A percentile compares a stretch with the other conserved stretches of the same genome.
Evolutionary conservation across 2,797 vertebrate genomes (phyloP).

Genomic region (Anabas testudineus): DNA sequence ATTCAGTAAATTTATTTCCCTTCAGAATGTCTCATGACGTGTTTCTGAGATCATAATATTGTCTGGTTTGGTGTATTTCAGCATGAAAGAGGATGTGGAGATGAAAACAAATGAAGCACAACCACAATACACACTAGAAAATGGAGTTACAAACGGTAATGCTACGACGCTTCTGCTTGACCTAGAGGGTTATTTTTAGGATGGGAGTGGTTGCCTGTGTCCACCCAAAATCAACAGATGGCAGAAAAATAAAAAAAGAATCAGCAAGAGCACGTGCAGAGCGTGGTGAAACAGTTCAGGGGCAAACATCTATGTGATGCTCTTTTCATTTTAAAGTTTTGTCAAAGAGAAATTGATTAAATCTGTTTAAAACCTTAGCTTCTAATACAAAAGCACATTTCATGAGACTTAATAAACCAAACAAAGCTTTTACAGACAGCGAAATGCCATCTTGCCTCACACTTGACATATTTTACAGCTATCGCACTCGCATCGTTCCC

Average conservation of each 20-base stretch:
- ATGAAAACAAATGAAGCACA: constrained; percentile 27
- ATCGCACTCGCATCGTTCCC: constrained; percentile 31
- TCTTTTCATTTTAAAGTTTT: neutral
- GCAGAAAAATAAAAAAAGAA: neutral
- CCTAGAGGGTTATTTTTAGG: neutral
- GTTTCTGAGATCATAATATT: neutral
- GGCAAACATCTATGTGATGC: neutral
- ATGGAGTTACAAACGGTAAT: no score
- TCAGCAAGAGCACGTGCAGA: constrained; percentile 8
- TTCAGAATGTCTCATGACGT: neutral
- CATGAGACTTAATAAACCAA: neutral
- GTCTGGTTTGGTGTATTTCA: neutral
- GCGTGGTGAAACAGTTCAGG: neutral
- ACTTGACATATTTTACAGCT: neutral
- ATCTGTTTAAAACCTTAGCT: no score
- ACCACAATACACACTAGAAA: constrained; percentile 14
- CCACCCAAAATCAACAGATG: constrained; percentile 55
- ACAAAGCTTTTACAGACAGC: neutral
- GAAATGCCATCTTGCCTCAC: neutral
- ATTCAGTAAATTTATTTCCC: neutral
- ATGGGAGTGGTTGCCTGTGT: constrained; percentile 48
- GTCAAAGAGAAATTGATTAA: neutral
- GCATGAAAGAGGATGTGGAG: constrained; percentile 10
- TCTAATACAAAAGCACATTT: neutral
- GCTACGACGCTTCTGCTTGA: neutral